Evolutionary conservation across 2,888 invertebrate species (phyloP), one percentile per base, ranked within the genome.

Genomic region (Sinopyrophorus schimmeli): DNA sequence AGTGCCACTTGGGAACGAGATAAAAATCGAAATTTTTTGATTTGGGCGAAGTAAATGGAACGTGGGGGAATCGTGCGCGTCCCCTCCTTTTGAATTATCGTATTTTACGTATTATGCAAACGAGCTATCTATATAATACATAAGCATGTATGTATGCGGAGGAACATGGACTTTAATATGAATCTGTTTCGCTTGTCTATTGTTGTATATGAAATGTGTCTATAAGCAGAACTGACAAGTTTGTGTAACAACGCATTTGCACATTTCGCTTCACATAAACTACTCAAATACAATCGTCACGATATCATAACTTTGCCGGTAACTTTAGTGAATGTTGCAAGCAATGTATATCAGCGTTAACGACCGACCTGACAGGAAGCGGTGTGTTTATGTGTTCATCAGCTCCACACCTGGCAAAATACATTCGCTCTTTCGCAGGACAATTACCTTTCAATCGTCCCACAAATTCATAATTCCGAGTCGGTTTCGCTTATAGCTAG

Each of bases 311-410:
- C 56, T 57, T 47, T 44, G 37, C 52, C 42, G 50, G 56, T 53
- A 54, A 54, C 54, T 57, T 57, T 40, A 55, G 55, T 42, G 58
- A 55, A 58, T 58, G 55, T 57, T 60, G 53, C 49, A 56, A 51
- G 57, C 57, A n/a, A 55, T 58, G 53, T 59, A 61, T 61, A 61
- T 63, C 63, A 62, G 57, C 60, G 58, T 58, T 63, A 63, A 64
- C 63, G 61, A 59, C 61, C 55, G 54, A 54, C 59, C 58, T 59
- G 63, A 60, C 63, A 63, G 63, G 65, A 63, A 63, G 61, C 62
- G 58, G 59, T 54, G 61, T 64, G 62, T 63, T 64, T 64, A 63
- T 65, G 59, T 64, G 63, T 61, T 65, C 63, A 65, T 64, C 65
- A 65, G 58, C 50, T 53, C 50, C 55, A 59, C 65, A 65, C 65